These are phyloP conservation scores for Drosophila borborema DNA, from an alignment of 2,888 invertebrate genomes.

Conservation along the genomic window DNA sequence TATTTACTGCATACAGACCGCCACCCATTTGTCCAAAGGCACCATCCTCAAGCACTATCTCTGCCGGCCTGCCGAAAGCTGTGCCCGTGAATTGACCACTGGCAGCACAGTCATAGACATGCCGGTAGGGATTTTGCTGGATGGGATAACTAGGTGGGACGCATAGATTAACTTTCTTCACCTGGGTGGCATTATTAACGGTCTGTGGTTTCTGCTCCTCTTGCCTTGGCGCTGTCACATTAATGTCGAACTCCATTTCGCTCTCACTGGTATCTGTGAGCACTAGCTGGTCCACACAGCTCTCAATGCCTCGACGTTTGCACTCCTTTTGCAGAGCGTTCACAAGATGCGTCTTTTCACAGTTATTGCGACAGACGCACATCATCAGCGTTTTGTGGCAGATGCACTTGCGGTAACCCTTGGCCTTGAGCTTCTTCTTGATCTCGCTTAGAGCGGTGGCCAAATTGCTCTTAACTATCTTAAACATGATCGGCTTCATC, in stretches of 20 bases:
- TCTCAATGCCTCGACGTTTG: constrained; percentile 52
- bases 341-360: constrained; percentile 85
- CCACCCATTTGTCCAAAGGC: constrained; percentile 51
- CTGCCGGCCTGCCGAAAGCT: constrained; percentile 42
- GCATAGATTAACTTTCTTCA: constrained; percentile 85
- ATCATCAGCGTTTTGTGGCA: constrained; percentile 86
- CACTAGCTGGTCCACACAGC: constrained; percentile 68
- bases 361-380: constrained; percentile 77
- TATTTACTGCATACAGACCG: constrained; percentile 40
- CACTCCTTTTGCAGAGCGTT: constrained; percentile 86
- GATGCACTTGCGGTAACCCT: constrained; percentile 86
- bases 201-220: neutral
- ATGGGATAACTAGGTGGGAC: constrained; percentile 52
- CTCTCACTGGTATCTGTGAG: constrained; percentile 83
- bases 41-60: constrained; percentile 57
- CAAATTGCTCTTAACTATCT: constrained; percentile 87
- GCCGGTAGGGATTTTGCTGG: constrained; percentile 59
- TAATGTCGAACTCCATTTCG: constrained; percentile 89
- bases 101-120: constrained; percentile 71
- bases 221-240: constrained; percentile 89
- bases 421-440: constrained; percentile 86
- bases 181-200: constrained; percentile 88
- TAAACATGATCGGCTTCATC: constrained; percentile 88
- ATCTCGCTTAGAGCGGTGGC: constrained; percentile 86
- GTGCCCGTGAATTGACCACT: constrained; percentile 60